Evolutionary conservation across 1,140 invertebrate genomes (phyloP), one percentile per base, ranked within the genome.

Genomic region (Phymastichus coffea): DNA sequence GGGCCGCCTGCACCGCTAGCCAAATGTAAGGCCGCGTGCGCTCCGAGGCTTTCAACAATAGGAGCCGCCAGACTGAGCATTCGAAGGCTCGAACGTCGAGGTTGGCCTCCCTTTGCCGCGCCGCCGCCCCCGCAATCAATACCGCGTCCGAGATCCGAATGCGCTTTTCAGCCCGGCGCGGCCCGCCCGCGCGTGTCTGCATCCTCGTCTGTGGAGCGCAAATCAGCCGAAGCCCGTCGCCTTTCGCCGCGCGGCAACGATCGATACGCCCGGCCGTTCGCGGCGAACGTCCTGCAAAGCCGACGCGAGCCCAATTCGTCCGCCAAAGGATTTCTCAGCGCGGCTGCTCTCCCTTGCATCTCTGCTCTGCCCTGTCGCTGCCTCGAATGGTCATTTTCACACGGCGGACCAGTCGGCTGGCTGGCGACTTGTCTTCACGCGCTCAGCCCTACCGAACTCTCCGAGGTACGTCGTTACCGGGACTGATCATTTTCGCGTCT

Each of bases 41-140:
- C n/a, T n/a, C 41, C 8, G 25, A 23, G 41, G 41, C 14, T 25
- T 44, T 25, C 12, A n/a, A 44, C 22, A 44, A 44, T 44, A 44
- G 22, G 41, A 20, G 8, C 19, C 40, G 19, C 10, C 12, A 20
- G n/a, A 19, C 19, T 14, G 40, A 23, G 40, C 14, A n/a, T n/a
- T n/a, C n/a, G n/a, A n/a, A n/a, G 40, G 41, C 41, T 44, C 41
- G 25, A 44, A 44, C 41, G 41, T 44, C 41, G 41, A n/a, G n/a
- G n/a, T 23, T 44, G 14, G 41, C 22, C 14, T 23, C 19, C n/a
- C n/a, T n/a, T n/a, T n/a, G n/a, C n/a, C n/a, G n/a, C n/a, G n/a
- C n/a, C n/a, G n/a, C 41, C 12, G 22, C 22, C 20, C 12, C 14
- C 20, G 41, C 41, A 44, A 44, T 44, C 41, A 25, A 44, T 44